Conservation (phyloP, 64 coral and sea anemone species). For the Porites australiensis region DNA sequence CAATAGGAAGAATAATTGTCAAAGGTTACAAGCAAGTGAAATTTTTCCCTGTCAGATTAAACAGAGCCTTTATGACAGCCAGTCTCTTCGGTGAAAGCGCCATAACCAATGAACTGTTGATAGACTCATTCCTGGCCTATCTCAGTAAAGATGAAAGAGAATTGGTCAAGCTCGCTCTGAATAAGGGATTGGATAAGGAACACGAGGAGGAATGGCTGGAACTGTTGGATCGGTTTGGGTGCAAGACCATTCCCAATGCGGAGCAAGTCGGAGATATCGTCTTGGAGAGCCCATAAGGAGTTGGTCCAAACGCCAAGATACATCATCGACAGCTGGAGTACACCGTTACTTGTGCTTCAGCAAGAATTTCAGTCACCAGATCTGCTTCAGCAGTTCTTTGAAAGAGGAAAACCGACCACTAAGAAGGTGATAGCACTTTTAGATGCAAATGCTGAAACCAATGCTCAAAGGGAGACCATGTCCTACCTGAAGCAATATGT, state of each 20-base stretch:
- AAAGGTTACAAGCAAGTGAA: constrained; percentile 56
- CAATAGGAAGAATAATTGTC: constrained; percentile 1
- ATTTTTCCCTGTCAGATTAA: constrained; percentile 61
- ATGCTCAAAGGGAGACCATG: constrained; percentile 19
- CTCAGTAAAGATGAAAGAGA: constrained; percentile 64
- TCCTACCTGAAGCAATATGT: constrained; percentile 37
- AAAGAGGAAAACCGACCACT: constrained; percentile 38
- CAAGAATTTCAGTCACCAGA: constrained; percentile 6
- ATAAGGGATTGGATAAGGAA: not conserved
- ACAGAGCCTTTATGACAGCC: constrained; percentile 45
- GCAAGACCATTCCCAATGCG: constrained; percentile 27
- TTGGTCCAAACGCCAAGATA: constrained; percentile 59
- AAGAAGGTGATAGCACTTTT: constrained; percentile 64
- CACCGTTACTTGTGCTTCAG: constrained; percentile 2
- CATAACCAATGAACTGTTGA: constrained; percentile 49
- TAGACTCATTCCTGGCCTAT: constrained; percentile 68
- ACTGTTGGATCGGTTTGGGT: constrained; percentile 29
- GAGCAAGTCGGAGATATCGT: constrained; percentile 44
- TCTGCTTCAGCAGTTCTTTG: constrained; percentile 15
- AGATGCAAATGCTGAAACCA: constrained; percentile 24
- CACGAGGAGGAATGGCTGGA: constrained; percentile 52
- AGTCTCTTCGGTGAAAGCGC: constrained; percentile 46
- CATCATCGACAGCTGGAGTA: constrained; percentile 49
- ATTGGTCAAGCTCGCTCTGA: constrained; percentile 9
- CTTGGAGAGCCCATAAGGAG: constrained; percentile 53